Evolutionary conservation across 1,140 invertebrate genomes (phyloP), one percentile per base, ranked within the genome.

Genomic region (Brachionus sp.): DNA sequence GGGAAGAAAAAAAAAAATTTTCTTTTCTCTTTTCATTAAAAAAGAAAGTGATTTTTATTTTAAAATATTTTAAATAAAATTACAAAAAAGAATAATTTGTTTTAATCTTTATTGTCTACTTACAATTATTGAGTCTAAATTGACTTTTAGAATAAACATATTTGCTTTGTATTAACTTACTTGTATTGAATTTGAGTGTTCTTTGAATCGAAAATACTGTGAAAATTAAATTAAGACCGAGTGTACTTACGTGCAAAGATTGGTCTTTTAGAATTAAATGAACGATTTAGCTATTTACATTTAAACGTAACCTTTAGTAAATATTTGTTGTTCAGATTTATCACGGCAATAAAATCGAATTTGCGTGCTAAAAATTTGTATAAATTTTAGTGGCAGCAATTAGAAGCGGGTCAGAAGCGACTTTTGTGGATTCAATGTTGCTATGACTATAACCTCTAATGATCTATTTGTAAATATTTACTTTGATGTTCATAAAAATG

Each of bases 291-390:
- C 13, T 70, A 6, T 37, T 66, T 66, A 5, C 64, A 66, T 66
- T 66, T 37, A 16, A 66, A 33, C 25, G 33, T 35, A 70, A 70
- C 66, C 66, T 42, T 70, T 70, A 19, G 35, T 70, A 70, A 70
- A 70, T 70, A 70, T 70, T 70, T 70, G 66, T 39, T 5, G 37
- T 42, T 37, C n/a, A 3, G 66, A 70, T 70, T 70, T 70, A 23
- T 16, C 66, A 57, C 50, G 50, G 50, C 50, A 57, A 57, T 57
- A 57, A 57, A 57, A 57, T 57, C 19, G n/a, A 57, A 19, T 57
- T 25, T 57, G 50, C 19, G 50, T 57, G 50, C 50, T 57, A 57
- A 57, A 57, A 53, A 57, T 19, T n/a, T 64, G 57, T 66, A 12
- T 33, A 16, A 13, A n/a, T 29, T 66, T 66, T 66, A 37, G 3